Evolutionary conservation across 2,113 vertebrate genomes (phyloP), one percentile per base, ranked within the genome.

Genomic region (Cisticola juncidis): DNA sequence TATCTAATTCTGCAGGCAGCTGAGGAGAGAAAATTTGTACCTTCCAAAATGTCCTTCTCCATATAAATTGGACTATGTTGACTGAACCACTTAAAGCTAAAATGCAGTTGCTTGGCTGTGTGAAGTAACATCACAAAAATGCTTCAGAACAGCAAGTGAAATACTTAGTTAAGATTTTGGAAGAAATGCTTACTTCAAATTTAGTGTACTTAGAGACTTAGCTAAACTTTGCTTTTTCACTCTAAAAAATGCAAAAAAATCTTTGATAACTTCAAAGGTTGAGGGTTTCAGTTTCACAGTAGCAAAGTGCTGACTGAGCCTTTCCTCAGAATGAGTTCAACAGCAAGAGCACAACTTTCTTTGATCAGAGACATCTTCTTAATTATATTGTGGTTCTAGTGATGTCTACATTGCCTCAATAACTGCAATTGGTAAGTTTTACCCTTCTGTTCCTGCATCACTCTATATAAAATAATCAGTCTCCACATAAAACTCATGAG

Each of bases 251-350:
- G n/a, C 72, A 89, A 22, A 71, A 51, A 95, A 88, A 51, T 74
- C 31, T 94, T 92, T 84, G 86, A 69, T 79, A 85, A 93, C 91
- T 93, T 97, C 83, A 94, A 93, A 86, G 72, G 72, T 81, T 92
- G 76, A 88, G 44, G 53, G 57, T 62, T 90, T 92, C 88, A 82
- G 72, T 95, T 93, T 94, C 84, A 70, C 33, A 64, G 76, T 31
- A 84, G 15, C 35, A 88, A 88, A 94, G 81, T 84, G 91, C 94
- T 95, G 88, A 96, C 68, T 47, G 86, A 91, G 60, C 44, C 65
- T 84, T 91, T 94, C 53, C 60, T 88, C 35, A 50, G 88, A 58
- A 81, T 0, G 1, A 94, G 72, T 86, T 94, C 92, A 94, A 95
- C 94, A 83, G 86, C 88, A 94, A 71, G 36, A 86, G 47, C 51